A percentile compares a stretch with the other conserved stretches of the same genome.
Evolutionary conservation across 2,113 vertebrate genomes (phyloP).

Genomic region (Lampris megalopsis): DNA sequence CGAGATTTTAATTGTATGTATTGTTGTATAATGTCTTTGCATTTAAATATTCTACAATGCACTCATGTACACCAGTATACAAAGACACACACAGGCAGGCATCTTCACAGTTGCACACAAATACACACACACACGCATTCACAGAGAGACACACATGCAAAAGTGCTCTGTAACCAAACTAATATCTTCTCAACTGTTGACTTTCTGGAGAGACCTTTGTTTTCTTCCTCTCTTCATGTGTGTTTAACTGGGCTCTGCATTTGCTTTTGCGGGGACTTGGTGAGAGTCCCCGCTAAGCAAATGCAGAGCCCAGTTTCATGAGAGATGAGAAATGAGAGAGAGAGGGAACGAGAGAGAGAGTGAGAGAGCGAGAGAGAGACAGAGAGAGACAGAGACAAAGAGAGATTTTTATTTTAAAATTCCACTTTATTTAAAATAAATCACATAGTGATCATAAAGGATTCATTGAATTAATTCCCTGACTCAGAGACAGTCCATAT

Average conservation of each 20-base stretch:
- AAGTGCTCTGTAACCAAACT: background rate
- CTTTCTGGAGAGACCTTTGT: conserved; percentile 44
- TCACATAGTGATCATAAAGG: too few species aligned
- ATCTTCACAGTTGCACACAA: background rate
- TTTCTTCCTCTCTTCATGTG: conserved; percentile 14
- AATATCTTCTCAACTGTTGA: conserved; percentile 39
- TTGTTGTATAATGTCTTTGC: conserved; percentile 47
- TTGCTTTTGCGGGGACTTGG: conserved; percentile 63
- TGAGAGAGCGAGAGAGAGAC: conserved; percentile 60
- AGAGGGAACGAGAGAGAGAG: conserved; percentile 33
- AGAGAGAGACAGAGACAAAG: conserved; percentile 21
- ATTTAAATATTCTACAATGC: conserved; percentile 52
- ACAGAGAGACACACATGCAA: background rate
- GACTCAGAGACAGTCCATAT: too few species aligned
- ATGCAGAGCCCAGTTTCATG: too few species aligned
- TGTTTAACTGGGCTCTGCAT: conserved; percentile 56
- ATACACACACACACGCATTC: conserved; percentile 18
- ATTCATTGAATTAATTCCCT: too few species aligned
- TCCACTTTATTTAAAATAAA: too few species aligned
- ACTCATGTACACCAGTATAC: background rate
- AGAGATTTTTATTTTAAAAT: too few species aligned
- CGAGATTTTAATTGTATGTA: conserved; percentile 40
- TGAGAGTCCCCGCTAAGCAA: too few species aligned
- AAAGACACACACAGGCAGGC: background rate
- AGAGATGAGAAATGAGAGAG: conserved; percentile 13